Evolutionary conservation across 2,113 vertebrate species (phyloP).

Genomic region (Stictonetta naevosa): DNA sequence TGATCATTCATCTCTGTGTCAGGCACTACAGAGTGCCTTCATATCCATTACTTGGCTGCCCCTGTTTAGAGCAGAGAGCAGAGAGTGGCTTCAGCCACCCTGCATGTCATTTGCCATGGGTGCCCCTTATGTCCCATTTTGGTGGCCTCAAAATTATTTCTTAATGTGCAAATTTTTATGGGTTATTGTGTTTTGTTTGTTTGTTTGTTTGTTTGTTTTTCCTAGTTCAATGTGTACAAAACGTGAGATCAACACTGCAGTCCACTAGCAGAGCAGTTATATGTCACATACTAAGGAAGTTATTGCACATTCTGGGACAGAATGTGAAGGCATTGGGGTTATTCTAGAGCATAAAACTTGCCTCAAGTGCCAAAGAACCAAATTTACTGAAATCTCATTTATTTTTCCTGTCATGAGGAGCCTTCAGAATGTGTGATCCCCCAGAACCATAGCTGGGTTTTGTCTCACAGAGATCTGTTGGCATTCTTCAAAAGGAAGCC

Average conservation of each 20-base stretch:
- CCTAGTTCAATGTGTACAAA: neutral
- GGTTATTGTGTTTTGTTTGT: no score
- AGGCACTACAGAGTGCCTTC: neutral
- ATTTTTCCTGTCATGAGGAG: neutral
- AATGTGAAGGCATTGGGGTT: neutral
- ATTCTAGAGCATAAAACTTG: neutral
- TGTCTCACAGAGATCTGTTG: neutral
- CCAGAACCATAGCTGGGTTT: neutral
- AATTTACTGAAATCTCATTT: neutral
- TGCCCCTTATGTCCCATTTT: neutral
- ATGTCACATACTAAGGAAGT: neutral
- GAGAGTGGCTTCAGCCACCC: neutral
- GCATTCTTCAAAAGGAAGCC: neutral
- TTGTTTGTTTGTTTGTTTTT: neutral
- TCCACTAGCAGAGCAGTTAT: neutral
- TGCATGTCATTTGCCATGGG: neutral
- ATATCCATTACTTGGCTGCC: neutral
- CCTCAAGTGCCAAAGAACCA: neutral
- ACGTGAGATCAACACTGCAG: neutral
- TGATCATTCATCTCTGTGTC: rapidly evolving
- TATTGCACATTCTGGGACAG: neutral
- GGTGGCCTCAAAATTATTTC: neutral
- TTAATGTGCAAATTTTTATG: neutral
- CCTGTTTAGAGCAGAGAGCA: neutral
- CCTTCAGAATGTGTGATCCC: neutral